Percentiles rank a stretch among this genome's conserved stretches.
phyloP scores from a whole-genome alignment of 2,113 vertebrate genomes.

The Galbula dea region DNA sequence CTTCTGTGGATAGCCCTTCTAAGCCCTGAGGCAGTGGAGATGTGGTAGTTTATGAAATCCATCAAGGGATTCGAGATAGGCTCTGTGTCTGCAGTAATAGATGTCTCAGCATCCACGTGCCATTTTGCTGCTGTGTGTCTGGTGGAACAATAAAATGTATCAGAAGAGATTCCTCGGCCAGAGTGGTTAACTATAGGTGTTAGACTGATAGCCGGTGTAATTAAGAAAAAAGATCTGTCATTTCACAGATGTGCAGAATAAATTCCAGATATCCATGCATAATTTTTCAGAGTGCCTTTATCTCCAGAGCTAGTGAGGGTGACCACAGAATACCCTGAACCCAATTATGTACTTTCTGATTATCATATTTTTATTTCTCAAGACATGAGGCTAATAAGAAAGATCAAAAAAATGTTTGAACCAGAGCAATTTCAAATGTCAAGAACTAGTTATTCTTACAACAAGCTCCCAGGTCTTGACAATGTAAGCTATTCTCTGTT shows the following conservation, averaged over 20 bases:
- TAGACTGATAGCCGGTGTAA: slow-evolving; percentile 50
- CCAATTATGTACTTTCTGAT: slow-evolving; percentile 40
- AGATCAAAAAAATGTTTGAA: slow-evolving; percentile 60
- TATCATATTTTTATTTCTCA: slow-evolving; percentile 59
- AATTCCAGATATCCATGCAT: slow-evolving; percentile 34
- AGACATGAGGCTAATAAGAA: slow-evolving; percentile 41
- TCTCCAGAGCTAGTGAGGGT: background rate
- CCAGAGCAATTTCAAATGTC: slow-evolving; percentile 55
- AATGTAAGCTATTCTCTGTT: slow-evolving; percentile 34
- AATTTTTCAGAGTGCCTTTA: slow-evolving; percentile 55
- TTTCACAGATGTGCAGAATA: slow-evolving; percentile 52
- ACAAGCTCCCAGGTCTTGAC: slow-evolving; percentile 12
- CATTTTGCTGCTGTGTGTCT: background rate
- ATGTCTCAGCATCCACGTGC: fast-evolving
- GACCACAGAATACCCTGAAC: slow-evolving; percentile 58
- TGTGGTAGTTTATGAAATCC: fast-evolving
- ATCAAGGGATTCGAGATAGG: fast-evolving
- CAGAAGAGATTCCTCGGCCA: slow-evolving; percentile 36
- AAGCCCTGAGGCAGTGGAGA: background rate
- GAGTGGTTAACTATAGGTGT: slow-evolving; percentile 54
- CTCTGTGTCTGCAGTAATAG: fast-evolving
- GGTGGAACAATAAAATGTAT: background rate
- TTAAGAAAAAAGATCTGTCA: slow-evolving; percentile 67
- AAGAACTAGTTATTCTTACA: slow-evolving; percentile 54
- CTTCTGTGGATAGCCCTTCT: fast-evolving